Evolutionary conservation across 1,140 invertebrate species (phyloP).

Genomic region (Maniola jurtina): DNA sequence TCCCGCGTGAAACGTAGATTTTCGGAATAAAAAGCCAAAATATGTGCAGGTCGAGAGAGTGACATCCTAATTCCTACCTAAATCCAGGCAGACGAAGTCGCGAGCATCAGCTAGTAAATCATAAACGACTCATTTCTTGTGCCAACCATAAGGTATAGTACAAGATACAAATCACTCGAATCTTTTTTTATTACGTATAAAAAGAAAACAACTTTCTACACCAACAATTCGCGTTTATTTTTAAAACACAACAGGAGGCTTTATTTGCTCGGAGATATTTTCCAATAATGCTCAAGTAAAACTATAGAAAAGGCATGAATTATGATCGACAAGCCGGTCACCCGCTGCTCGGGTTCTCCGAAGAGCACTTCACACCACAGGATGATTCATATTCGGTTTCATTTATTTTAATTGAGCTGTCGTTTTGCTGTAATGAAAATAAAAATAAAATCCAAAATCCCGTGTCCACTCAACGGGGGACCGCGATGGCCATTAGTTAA

Average conservation of each 20-base stretch:
- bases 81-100: too few relatives aligned
- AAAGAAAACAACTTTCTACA: slow-evolving; percentile 1
- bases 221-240: slow-evolving; percentile 12
- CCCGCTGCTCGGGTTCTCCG: slow-evolving; percentile 41
- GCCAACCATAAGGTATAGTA: too few relatives aligned
- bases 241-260: slow-evolving; percentile 2
- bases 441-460: slow-evolving; percentile 39
- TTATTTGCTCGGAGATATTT: slow-evolving; percentile 15
- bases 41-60: too few relatives aligned
- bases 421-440: slow-evolving; percentile 41
- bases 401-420: slow-evolving; percentile 57
- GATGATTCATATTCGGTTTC: slow-evolving; percentile 46
- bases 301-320: slow-evolving; percentile 33
- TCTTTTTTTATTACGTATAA: not conserved
- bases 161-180: too few relatives aligned
- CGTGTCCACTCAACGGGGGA: slow-evolving; percentile 39
- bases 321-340: slow-evolving; percentile 32
- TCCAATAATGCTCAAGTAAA: slow-evolving; percentile 20
- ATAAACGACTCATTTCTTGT: too few relatives aligned
- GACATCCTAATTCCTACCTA: too few relatives aligned
- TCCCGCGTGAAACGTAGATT: too few relatives aligned
- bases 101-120: too few relatives aligned
- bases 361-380: slow-evolving; percentile 41
- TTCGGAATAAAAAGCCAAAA: too few relatives aligned
- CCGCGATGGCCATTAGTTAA: slow-evolving; percentile 36